These are phyloP conservation scores for Chelidonichthys spinosus DNA, from an alignment of 2,797 vertebrate genomes.

Conservation along the genomic window DNA sequence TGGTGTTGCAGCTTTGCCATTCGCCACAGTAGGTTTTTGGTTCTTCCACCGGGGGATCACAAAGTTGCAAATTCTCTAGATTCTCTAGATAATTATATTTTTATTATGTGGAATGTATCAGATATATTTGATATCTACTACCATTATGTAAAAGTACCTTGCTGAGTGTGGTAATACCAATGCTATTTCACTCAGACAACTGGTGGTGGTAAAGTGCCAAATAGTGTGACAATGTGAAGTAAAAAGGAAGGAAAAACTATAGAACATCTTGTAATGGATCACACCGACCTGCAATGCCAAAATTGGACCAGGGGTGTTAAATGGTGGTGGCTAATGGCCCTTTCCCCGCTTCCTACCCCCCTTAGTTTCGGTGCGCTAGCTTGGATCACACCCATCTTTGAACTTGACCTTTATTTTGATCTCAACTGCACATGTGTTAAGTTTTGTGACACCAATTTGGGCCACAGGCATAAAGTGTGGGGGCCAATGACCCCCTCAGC, in stretches of 20 bases:
- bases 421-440: neutral
- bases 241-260: neutral
- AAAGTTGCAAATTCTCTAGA: too few relatives aligned
- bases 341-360: neutral
- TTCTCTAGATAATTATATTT: conserved; percentile 6
- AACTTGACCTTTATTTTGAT: neutral
- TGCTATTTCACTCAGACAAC: neutral
- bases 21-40: conserved; percentile 4
- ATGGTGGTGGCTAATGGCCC: neutral
- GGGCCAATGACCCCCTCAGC: too few relatives aligned
- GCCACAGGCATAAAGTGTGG: neutral
- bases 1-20: neutral
- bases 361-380: neutral
- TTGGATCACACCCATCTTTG: neutral
- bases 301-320: neutral
- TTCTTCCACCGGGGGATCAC: neutral
- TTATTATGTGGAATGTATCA: neutral
- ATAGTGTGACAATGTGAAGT: neutral
- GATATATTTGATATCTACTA: neutral
- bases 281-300: neutral
- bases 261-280: too few relatives aligned
- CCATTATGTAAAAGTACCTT: neutral
- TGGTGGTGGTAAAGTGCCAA: neutral
- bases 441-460: neutral
- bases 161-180: neutral